Conservation (phyloP, 2,113 vertebrate genomes). For the Chaenocephalus aceratus region DNA sequence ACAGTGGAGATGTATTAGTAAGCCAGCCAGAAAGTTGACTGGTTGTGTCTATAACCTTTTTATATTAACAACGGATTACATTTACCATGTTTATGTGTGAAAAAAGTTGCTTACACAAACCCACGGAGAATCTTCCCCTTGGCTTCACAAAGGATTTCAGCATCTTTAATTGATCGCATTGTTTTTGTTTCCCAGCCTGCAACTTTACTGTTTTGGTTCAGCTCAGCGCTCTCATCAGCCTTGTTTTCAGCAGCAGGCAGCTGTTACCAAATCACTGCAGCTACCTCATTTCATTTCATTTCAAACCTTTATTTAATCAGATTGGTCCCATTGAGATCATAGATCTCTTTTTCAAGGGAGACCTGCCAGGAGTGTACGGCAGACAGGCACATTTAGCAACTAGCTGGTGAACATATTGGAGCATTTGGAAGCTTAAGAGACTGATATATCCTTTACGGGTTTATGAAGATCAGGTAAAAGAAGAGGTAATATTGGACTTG, state of each 20-base stretch:
- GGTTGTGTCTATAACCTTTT: not conserved
- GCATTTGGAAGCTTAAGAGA: constrained; percentile 1
- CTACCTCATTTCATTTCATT: no score
- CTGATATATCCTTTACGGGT: not conserved
- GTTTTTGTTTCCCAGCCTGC: not conserved
- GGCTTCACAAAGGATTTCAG: not conserved
- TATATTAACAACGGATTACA: no score
- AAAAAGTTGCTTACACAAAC: not conserved
- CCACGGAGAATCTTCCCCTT: not conserved
- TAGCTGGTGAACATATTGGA: not conserved
- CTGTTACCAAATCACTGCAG: not conserved
- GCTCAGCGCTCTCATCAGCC: not conserved
- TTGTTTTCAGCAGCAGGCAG: not conserved
- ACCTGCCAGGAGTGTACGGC: not conserved
- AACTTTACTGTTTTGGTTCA: constrained; percentile 8
- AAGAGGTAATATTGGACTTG: not conserved
- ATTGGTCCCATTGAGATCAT: no score
- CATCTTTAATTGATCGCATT: not conserved
- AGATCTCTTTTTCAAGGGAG: no score
- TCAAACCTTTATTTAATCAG: no score
- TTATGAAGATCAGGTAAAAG: not conserved
- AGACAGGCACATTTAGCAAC: not conserved
- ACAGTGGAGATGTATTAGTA: not conserved
- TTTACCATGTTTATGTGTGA: not conserved
- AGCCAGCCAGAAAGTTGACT: not conserved